phyloP scores from a whole-genome alignment of 2,113 vertebrate genomes.

The Telmatochromis sp. region DNA sequence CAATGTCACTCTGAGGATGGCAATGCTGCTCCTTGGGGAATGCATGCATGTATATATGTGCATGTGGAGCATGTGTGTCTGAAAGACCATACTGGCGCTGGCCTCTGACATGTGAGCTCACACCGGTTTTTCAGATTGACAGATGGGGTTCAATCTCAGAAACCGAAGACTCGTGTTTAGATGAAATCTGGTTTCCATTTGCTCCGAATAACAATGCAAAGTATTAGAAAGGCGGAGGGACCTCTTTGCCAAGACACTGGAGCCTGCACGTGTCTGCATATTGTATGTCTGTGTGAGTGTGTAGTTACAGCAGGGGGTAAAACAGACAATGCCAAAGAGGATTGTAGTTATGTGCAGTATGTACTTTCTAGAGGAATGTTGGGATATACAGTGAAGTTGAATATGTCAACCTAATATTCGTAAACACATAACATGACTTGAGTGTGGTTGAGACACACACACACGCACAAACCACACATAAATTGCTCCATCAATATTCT shows the following conservation, averaged over 20 bases:
- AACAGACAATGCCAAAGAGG: constrained; percentile 30
- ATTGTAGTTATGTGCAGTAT: not conserved
- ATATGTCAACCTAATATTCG: not conserved
- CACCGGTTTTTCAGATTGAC: constrained; percentile 26
- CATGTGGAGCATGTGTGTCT: not conserved
- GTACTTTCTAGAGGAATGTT: not conserved
- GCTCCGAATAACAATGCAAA: constrained; percentile 41
- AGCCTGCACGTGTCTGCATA: constrained; percentile 15
- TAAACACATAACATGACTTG: not conserved
- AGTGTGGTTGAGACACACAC: not conserved
- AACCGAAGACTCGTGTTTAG: constrained; percentile 46
- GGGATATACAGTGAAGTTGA: not conserved
- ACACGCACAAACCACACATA: not conserved
- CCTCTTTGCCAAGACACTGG: constrained; percentile 40
- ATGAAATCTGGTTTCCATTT: constrained; percentile 66
- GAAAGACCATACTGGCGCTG: constrained; percentile 33
- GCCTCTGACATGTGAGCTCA: constrained; percentile 51
- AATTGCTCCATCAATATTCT: not conserved
- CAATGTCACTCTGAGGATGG: constrained; percentile 9
- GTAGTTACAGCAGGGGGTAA: constrained; percentile 14
- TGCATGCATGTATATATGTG: not conserved
- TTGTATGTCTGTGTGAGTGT: not conserved
- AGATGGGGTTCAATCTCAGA: constrained; percentile 41
- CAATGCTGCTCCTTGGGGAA: not conserved
- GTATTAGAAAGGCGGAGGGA: constrained; percentile 38